Evolutionary conservation across 2,888 invertebrate genomes (phyloP).

Genomic region (Agonopterix arenella): DNA sequence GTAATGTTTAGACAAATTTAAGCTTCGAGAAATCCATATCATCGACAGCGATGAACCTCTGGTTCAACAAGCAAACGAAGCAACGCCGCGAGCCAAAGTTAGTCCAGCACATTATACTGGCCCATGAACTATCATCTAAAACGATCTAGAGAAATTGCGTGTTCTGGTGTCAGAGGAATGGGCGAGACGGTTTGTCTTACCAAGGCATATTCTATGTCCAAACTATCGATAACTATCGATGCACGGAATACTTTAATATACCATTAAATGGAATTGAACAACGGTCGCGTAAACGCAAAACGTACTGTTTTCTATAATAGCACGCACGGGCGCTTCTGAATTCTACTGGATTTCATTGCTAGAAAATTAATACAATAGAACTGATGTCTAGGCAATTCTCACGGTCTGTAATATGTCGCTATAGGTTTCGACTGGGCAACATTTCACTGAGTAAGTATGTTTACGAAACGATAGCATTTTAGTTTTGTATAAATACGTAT

Average conservation of each 20-base stretch:
- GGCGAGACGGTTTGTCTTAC: slow-evolving; percentile 43
- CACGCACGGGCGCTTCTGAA: background rate
- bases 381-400: too few species aligned
- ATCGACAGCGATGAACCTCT: background rate
- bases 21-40: too few species aligned
- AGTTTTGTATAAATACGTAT: too few species aligned
- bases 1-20: too few species aligned
- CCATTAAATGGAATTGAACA: slow-evolving; percentile 17
- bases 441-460: too few species aligned
- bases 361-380: too few species aligned
- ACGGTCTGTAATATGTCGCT: too few species aligned
- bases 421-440: too few species aligned
- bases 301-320: background rate
- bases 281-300: slow-evolving; percentile 9
- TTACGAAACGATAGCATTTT: too few species aligned
- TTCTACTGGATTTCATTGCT: background rate
- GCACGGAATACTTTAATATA: slow-evolving; percentile 14
- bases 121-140: slow-evolving; percentile 35
- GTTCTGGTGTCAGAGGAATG: slow-evolving; percentile 34
- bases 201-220: slow-evolving; percentile 32
- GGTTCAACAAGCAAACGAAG: slow-evolving; percentile 4
- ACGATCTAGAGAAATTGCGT: slow-evolving; percentile 47
- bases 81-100: slow-evolving; percentile 26
- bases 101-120: slow-evolving; percentile 28
- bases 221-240: slow-evolving; percentile 24